These are phyloP conservation scores for Tetrapedia diversipes DNA, from an alignment of 2,888 invertebrate species.

Conservation along the genomic window DNA sequence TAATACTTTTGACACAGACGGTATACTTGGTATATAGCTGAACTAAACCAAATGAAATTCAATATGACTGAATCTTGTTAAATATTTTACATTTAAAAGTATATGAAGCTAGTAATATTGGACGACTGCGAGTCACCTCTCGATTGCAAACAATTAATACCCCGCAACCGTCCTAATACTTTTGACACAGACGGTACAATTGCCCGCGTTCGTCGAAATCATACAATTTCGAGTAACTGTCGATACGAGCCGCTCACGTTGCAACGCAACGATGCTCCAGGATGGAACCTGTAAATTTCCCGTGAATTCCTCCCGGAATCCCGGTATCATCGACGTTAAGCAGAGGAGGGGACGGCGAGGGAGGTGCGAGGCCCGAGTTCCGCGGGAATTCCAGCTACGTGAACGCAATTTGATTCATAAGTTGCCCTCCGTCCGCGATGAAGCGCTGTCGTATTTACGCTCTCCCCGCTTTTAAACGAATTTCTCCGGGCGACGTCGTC, in stretches of 20 bases:
- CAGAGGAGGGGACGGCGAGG: neutral
- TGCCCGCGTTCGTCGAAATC: constrained; percentile 3
- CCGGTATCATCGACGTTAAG: constrained; percentile 37
- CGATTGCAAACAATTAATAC: no score
- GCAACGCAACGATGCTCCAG: constrained; percentile 2
- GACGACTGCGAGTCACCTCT: no score
- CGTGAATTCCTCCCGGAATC: constrained; percentile 19
- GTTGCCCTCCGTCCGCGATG: constrained; percentile 41
- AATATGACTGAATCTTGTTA: no score
- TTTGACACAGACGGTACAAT: no score
- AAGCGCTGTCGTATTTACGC: constrained; percentile 45
- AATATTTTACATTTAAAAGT: no score
- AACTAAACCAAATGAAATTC: no score
- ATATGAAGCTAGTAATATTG: no score
- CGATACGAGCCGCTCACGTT: constrained; percentile 5
- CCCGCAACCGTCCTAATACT: no score
- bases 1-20: no score
- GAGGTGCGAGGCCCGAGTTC: constrained; percentile 13
- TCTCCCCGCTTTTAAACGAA: constrained; percentile 50
- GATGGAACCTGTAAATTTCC: constrained; percentile 37
- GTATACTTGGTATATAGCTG: no score
- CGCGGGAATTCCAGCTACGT: constrained; percentile 46
- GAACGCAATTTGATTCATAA: constrained; percentile 57
- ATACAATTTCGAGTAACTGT: constrained; percentile 6
- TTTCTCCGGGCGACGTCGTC: constrained; percentile 49